Evolutionary conservation across 2,888 invertebrate genomes (phyloP).

Genomic region (Patella ulyssiponensis): DNA sequence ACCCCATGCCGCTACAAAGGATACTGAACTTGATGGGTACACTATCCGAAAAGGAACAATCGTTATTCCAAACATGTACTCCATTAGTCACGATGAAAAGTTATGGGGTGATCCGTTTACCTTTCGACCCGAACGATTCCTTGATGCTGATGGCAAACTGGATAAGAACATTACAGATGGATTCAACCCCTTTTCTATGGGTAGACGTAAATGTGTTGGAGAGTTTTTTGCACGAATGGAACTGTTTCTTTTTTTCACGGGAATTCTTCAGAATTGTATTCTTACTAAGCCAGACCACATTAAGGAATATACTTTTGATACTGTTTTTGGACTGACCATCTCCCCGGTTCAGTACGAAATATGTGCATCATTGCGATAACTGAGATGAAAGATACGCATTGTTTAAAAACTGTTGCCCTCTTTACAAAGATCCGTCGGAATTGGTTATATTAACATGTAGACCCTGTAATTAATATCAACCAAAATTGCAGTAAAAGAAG

Average conservation of each 20-base stretch:
- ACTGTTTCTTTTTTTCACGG: slow-evolving; percentile 46
- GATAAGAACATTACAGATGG: slow-evolving; percentile 27
- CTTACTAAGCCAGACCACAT: slow-evolving; percentile 20
- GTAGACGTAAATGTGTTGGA: slow-evolving; percentile 52
- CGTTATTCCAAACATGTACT: slow-evolving; percentile 32
- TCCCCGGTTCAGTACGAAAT: slow-evolving; percentile 21
- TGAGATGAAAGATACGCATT: no score
- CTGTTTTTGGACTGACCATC: slow-evolving; percentile 23
- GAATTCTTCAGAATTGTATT: slow-evolving; percentile 43
- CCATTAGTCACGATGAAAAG: slow-evolving; percentile 25
- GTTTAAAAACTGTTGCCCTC: no score
- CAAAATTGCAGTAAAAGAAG: no score
- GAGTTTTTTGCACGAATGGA: slow-evolving; percentile 55
- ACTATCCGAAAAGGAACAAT: slow-evolving; percentile 37
- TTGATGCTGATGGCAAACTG: slow-evolving; percentile 24
- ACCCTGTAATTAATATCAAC: no score
- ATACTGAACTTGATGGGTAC: slow-evolving; percentile 33
- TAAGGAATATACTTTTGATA: slow-evolving; percentile 2
- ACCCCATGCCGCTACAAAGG: slow-evolving; percentile 46
- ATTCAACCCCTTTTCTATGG: slow-evolving; percentile 46
- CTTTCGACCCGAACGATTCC: slow-evolving; percentile 34
- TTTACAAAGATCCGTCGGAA: no score
- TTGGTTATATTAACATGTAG: no score
- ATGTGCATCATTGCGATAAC: not conserved
- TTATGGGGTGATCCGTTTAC: slow-evolving; percentile 36